Base-by-base conservation (phyloP, 2,888 invertebrate species). In the Metopia argyrocephala region DNA sequence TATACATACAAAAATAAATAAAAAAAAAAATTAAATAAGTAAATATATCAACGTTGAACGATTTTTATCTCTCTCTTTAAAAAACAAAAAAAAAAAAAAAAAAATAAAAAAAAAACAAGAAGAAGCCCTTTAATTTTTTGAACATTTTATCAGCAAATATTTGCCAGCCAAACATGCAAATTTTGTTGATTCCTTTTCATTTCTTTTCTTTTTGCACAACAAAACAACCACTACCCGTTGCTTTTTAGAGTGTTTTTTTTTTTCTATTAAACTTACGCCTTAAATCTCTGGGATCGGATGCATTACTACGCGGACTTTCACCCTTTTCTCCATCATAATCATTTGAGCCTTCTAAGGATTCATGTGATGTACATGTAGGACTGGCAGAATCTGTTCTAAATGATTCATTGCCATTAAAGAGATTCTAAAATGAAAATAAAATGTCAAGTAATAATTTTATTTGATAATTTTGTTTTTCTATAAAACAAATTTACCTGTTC, bases 301-400 rank as follows among this genome's bases (percentile, higher is more conserved):
- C 87, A 87, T 90, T 91, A 86, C 91, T 91, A 85, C 90, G 87
- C 84, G 91, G 91, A 87, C 90, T 91, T 88, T 90, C 90, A 88
- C 90, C 91, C 86, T 90, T 91, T 86, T 93, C 93, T 84, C 92
- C 92, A 86, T 93, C 93, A 85, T 90, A 90, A 88, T 93, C 93
- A 82, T 92, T 92, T 86, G 92, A 92, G 81, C 92, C 92, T 86
- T 93, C 93, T 86, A 92, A 88, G 84, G 92, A 92, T 87, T 93
- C 93, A 84, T 93, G 90, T 56, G 93, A 93, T 82, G 92, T 92
- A 87, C 93, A 93, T 46, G 92, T 93, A 75, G 93, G 93, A 83
- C 93, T 93, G 87, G 93, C 92, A 75, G 93, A 93, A 86, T 93
- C 93, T 76, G 92, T 92, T 83, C 92, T 90, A 85, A 92, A 92